Base-by-base conservation (phyloP, 2,113 vertebrate genomes). In the Scalopus aquaticus region DNA sequence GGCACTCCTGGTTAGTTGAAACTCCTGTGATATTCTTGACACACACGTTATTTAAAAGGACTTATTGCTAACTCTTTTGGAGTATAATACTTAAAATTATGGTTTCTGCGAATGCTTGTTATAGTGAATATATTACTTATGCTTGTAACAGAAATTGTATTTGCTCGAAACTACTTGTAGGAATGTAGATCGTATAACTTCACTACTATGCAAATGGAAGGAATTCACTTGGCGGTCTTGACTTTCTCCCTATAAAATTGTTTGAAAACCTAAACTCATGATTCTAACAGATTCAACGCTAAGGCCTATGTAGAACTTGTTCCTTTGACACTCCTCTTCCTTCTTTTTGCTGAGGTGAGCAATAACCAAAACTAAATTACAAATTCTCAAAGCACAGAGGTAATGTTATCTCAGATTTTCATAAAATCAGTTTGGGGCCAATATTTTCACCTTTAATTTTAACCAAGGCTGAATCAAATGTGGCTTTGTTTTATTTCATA, bases 381-480 rank as follows among this genome's bases (percentile, higher is more conserved):
- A 20, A 91, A 88, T 92, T 95, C 80, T 80, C 69, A 60, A 86
- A 86, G 35, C 60, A 93, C 28, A 67, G 60, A 85, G 46, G 69
- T 81, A 56, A 93, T 60, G 90, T 81, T 46, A 60, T 90, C 22
- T 35, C 46, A 44, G 37, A 65, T 83, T 83, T 35, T 67, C 70
- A 67, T 77, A 54, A 78, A 84, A 89, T 65, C 67, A 5, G 42
- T 80, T 86, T 44, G 67, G 76, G n/a, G 49, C 76, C 58, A 91
- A 46, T 42, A 74, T 46, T 92, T 89, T 89, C 85, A 84, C 58
- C 79, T 79, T 84, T 65, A 88, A 88, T 89, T 89, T 95, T 82
- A 93, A 93, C 58, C 42, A 93, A 35, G 46, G 17, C 39, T 81
- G 42, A 93, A 74, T 90, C 69, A 86, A 76, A 81, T 42, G 49